Conservation (phyloP, 2,797 vertebrate species). For the Coreius guichenoti region DNA sequence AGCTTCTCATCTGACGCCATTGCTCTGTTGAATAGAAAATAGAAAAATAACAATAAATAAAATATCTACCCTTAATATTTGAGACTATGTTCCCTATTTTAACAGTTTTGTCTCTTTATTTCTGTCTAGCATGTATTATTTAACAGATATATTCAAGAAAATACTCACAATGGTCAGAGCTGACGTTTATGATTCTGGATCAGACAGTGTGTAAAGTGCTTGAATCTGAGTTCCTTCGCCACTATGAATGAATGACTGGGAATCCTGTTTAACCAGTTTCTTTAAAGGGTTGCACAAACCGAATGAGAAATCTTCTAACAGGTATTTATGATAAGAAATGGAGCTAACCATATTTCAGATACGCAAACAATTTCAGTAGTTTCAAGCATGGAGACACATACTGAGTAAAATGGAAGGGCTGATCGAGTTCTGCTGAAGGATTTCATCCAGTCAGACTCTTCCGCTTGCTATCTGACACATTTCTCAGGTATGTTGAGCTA, state of each 20-base stretch:
- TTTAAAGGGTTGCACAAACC: not conserved
- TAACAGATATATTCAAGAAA: not conserved
- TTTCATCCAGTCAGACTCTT: not conserved
- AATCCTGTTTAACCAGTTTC: slow-evolving; percentile 24
- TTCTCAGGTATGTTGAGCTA: not conserved
- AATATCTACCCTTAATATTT: not conserved
- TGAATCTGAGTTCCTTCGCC: not conserved
- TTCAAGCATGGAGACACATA: not conserved
- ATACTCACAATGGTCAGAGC: slow-evolving; percentile 7
- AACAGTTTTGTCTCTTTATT: not conserved
- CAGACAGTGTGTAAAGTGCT: not conserved
- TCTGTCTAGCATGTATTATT: not conserved
- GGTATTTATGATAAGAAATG: not conserved
- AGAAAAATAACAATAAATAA: no score
- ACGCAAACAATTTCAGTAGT: not conserved
- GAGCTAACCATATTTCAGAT: not conserved
- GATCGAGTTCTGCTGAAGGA: not conserved
- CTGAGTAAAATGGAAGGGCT: not conserved
- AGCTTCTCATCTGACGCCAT: slow-evolving; percentile 15
- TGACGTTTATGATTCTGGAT: not conserved
- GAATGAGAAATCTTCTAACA: not conserved
- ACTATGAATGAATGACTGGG: not conserved
- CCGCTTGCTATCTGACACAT: not conserved
- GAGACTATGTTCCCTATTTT: not conserved
- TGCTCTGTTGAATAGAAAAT: not conserved